Percentiles rank a stretch among this genome's conserved stretches.
These are phyloP conservation scores for Clarias laeviceps DNA, from an alignment of 2,797 vertebrate genomes.

Conservation along the genomic window DNA sequence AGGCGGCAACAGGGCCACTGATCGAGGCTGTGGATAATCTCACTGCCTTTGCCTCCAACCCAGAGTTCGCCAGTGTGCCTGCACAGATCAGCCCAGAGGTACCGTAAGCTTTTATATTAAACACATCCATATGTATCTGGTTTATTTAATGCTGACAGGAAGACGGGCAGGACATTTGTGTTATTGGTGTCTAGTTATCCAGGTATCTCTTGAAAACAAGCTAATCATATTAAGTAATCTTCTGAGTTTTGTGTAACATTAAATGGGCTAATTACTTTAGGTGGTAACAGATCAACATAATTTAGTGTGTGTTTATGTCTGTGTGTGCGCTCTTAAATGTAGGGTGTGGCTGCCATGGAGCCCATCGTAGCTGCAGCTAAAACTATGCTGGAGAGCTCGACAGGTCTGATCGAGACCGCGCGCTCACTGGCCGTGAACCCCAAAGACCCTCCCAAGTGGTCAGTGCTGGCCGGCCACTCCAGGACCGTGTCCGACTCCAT, in stretches of 20 bases:
- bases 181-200: background rate
- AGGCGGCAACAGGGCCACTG: slow-evolving; percentile 87
- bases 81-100: slow-evolving; percentile 97
- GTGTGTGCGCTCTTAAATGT: background rate
- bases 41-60: slow-evolving; percentile 95
- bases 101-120: background rate
- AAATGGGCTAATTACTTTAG: background rate
- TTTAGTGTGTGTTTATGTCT: background rate
- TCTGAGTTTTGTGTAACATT: background rate
- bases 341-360: slow-evolving; percentile 95
- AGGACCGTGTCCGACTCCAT: slow-evolving; percentile 97
- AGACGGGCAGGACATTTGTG: background rate
- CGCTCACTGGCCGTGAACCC: slow-evolving; percentile 96
- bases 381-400: slow-evolving; percentile 94
- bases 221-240: background rate
- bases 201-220: background rate
- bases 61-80: slow-evolving; percentile 93
- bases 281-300: background rate
- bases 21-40: slow-evolving; percentile 97
- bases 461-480: slow-evolving; percentile 92
- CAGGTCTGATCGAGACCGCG: slow-evolving; percentile 93
- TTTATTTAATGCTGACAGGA: background rate
- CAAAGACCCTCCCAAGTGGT: slow-evolving; percentile 96
- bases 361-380: slow-evolving; percentile 91
- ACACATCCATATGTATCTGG: background rate